Evolutionary conservation across 1,140 invertebrate species (phyloP).

Genomic region (Delia radicum): DNA sequence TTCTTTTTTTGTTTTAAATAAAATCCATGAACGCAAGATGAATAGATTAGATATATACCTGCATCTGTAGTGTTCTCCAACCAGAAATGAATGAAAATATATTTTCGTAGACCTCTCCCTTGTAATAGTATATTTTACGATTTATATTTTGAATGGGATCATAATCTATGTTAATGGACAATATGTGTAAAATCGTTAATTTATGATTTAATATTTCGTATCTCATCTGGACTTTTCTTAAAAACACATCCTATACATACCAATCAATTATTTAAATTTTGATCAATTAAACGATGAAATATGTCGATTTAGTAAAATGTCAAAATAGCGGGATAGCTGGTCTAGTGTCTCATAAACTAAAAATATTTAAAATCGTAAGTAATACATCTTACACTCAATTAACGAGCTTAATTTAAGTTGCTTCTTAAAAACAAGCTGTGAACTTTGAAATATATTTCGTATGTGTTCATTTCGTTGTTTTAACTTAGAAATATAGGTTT

Average conservation of each 20-base stretch:
- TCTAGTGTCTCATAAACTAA: background rate
- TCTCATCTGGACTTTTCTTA: background rate
- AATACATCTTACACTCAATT: background rate
- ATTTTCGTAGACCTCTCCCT: background rate
- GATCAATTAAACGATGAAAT: constrained; percentile 15
- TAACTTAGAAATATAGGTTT: too few relatives aligned
- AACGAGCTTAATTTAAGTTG: too few relatives aligned
- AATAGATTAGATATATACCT: too few relatives aligned
- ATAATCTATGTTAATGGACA: background rate
- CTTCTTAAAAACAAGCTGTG: too few relatives aligned
- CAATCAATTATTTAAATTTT: constrained; percentile 24
- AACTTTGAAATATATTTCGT: too few relatives aligned
- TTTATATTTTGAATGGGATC: background rate
- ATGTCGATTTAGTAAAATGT: constrained; percentile 9
- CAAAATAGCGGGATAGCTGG: constrained; percentile 11
- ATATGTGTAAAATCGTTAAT: constrained; percentile 20
- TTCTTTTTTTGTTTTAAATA: background rate
- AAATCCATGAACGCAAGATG: background rate
- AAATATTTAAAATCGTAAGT: background rate
- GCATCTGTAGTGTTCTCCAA: background rate
- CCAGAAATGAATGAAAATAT: background rate
- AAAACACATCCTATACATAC: background rate
- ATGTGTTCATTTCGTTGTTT: too few relatives aligned
- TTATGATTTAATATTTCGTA: constrained; percentile 20
- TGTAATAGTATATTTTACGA: too few relatives aligned